Evolutionary conservation across 1,140 invertebrate species (phyloP), one percentile per base, ranked within the genome.

Genomic region (Onthophagus taurus): DNA sequence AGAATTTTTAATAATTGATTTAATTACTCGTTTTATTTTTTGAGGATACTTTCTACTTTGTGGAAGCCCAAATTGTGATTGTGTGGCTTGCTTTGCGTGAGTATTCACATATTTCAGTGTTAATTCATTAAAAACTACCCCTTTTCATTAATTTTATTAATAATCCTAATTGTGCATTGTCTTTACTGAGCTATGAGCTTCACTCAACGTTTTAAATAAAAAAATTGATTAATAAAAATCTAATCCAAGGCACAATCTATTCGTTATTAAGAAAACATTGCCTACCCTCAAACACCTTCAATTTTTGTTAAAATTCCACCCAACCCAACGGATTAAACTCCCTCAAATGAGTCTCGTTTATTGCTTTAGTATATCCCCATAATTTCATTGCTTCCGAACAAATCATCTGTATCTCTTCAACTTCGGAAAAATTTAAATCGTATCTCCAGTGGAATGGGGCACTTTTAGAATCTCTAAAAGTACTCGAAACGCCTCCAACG

Each of bases 381-480:
- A 83, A 57, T 38, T 73, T 68, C 83, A 90, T 85, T 0, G 86
- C 84, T 47, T 78, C 69, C 36, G 67, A 67, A 58, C 88, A 91
- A 0, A 66, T 69, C 48, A 71, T 66, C 67, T 85, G 74, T 33
- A 78, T 77, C 20, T 49, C 50, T n/a, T 75, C 70, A 16, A 86
- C 78, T 60, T 83, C 80, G 7, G 76, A 71, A 38, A 72, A 78
- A 44, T 77, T 74, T 20, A 89, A 68, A 53, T 87, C 81, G 31
- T 71, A 75, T 48, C 78, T 80, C 88, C 88, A 91, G 58, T 85
- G 83, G 60, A 88, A 89, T 44, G 87, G 85, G 38, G 85, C 81
- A 16, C 74, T 76, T 59, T 83, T 83, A 4, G 86, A 88, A 60
- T 89, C 79, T 14, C 86, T 71, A 60, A 81, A 86, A 4, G 86